phyloP scores from a whole-genome alignment of 92 coral and sea anemone species.

The Galaxea fascicularis region DNA sequence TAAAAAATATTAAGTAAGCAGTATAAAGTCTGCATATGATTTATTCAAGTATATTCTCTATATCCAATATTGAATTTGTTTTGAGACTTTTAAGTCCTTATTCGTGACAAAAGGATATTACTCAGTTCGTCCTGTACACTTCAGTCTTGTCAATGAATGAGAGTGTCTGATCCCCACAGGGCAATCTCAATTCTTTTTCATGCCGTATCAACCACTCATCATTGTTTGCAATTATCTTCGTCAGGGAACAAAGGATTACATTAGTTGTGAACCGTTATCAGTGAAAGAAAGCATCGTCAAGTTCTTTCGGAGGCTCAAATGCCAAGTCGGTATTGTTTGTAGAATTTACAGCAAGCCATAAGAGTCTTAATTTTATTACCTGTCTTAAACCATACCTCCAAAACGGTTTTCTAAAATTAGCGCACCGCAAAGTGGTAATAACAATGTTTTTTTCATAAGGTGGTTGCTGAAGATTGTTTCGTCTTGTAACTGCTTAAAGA shows the following conservation, averaged over 20 bases:
- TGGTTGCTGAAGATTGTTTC: too few relatives aligned
- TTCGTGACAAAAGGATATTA: background rate
- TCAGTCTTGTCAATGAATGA: background rate
- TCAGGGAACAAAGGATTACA: too few relatives aligned
- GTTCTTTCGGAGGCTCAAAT: background rate
- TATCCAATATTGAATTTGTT: background rate
- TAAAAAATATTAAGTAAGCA: background rate
- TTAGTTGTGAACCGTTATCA: too few relatives aligned
- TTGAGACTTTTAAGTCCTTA: background rate
- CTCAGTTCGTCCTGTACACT: background rate
- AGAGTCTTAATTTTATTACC: too few relatives aligned
- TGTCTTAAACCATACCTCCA: too few relatives aligned
- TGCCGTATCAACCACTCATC: background rate
- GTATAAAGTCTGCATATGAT: background rate
- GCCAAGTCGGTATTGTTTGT: too few relatives aligned
- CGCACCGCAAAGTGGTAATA: too few relatives aligned
- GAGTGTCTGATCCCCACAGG: background rate
- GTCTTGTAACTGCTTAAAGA: too few relatives aligned
- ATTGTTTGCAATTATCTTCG: background rate
- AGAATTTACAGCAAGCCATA: too few relatives aligned
- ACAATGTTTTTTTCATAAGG: too few relatives aligned
- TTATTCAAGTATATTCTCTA: background rate
- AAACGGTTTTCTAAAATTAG: too few relatives aligned
- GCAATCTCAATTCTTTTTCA: background rate
- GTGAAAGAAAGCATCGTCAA: background rate